Percentiles rank a stretch among this genome's conserved stretches.
These are phyloP conservation scores for Heptranchias perlo DNA, from an alignment of 2,113 vertebrate species.

Conservation along the genomic window DNA sequence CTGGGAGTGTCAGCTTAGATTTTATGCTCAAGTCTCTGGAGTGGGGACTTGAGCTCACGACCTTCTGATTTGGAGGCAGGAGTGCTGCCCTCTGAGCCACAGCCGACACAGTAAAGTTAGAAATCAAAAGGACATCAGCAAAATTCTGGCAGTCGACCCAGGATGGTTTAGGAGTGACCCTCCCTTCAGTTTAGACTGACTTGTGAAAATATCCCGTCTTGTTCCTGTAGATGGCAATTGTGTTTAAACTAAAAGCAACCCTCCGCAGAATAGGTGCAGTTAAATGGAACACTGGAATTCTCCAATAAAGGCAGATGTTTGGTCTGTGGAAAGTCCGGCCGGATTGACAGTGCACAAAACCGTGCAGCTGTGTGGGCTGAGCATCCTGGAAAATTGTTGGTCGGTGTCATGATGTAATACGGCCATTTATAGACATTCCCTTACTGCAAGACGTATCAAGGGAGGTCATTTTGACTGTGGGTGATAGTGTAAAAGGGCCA, in stretches of 20 bases:
- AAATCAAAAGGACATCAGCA: no score
- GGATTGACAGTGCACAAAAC: no score
- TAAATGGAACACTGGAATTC: not conserved
- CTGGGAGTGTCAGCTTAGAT: no score
- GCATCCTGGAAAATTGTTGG: not conserved
- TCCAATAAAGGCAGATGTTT: not conserved
- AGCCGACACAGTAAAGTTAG: no score
- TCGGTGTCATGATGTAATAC: not conserved
- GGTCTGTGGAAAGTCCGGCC: not conserved
- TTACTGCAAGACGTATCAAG: not conserved
- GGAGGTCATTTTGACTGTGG: not conserved
- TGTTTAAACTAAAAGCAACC: not conserved
- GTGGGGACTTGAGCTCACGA: no score
- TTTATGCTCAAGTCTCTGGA: no score
- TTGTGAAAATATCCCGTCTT: not conserved
- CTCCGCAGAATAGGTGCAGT: not conserved
- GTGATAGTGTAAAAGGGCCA: not conserved
- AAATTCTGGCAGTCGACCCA: no score
- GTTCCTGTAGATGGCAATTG: slow-evolving; percentile 13
- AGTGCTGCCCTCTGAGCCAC: no score
- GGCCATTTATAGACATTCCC: not conserved
- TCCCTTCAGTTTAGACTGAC: not conserved
- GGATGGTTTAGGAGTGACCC: not conserved
- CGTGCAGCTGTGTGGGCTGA: not conserved
- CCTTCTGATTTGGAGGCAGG: no score